These are phyloP conservation scores for Cavia porcellus DNA, from an alignment of 2,113 vertebrate species.

Conservation along the genomic window DNA sequence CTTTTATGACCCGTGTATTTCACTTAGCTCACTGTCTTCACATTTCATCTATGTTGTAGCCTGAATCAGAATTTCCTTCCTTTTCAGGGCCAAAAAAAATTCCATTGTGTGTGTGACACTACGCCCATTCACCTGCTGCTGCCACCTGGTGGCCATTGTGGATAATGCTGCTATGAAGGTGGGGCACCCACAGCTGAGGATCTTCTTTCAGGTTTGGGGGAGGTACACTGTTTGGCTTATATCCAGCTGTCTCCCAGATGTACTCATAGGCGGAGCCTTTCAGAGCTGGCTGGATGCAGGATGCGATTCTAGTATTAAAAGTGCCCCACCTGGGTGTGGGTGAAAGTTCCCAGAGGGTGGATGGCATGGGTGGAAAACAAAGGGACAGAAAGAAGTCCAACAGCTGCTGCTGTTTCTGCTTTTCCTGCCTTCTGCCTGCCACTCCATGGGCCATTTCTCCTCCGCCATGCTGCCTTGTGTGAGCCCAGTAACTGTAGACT, in stretches of 20 bases:
- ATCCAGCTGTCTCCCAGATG: neutral
- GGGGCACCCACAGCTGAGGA: neutral
- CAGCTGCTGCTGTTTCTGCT: neutral
- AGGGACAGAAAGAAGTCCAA: neutral
- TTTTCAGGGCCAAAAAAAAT: neutral
- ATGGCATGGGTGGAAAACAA: neutral
- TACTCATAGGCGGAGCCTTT: neutral
- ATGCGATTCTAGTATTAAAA: neutral
- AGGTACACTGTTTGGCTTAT: neutral
- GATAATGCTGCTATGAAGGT: neutral
- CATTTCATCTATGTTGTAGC: neutral
- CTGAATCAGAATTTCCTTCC: neutral
- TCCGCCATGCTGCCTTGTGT: neutral
- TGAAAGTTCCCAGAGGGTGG: neutral
- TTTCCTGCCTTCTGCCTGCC: neutral
- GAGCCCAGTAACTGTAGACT: too few species aligned
- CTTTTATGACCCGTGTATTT: neutral
- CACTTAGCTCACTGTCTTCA: neutral
- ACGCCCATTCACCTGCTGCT: neutral
- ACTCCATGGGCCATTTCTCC: neutral
- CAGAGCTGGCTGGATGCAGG: neutral
- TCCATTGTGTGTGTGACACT: neutral
- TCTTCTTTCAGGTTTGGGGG: neutral
- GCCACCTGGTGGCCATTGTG: neutral
- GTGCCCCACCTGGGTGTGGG: neutral